phyloP scores from a whole-genome alignment of 2,113 vertebrate species.

The Marmota flaviventris region DNA sequence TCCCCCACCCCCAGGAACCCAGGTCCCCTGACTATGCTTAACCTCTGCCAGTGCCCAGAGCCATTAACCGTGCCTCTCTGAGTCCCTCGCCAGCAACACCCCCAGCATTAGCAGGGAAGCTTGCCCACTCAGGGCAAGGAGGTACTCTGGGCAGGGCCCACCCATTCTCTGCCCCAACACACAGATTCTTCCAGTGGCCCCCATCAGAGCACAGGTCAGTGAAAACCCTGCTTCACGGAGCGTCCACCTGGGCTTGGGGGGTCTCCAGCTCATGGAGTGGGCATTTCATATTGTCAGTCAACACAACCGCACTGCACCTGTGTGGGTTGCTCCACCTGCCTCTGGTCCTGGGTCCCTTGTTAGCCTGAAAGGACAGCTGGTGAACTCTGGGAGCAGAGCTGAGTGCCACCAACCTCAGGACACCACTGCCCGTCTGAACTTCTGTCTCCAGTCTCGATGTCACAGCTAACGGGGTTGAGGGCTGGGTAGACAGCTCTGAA shows the following conservation, averaged over 20 bases:
- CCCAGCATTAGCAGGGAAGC: neutral
- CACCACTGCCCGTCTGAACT: neutral
- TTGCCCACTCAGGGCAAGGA: neutral
- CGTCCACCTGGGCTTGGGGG: neutral
- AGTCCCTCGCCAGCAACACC: neutral
- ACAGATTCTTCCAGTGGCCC: neutral
- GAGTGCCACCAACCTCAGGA: neutral
- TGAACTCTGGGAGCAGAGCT: neutral
- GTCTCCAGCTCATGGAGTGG: neutral
- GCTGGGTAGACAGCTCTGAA: neutral
- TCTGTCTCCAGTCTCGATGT: neutral
- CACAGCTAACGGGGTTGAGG: too few relatives aligned
- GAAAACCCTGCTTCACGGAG: neutral
- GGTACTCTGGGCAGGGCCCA: neutral
- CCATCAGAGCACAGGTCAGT: neutral
- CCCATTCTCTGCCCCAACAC: neutral
- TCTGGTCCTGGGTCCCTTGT: neutral
- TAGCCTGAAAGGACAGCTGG: neutral
- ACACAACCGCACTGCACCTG: neutral
- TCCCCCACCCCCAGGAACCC: too few relatives aligned
- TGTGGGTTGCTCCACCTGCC: accelerated
- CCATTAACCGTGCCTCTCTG: accelerated
- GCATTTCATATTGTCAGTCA: neutral
- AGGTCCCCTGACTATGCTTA: too few relatives aligned
- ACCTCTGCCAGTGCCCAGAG: neutral